Conservation (phyloP, 2,797 vertebrate genomes). For the Okamejei kenojei region DNA sequence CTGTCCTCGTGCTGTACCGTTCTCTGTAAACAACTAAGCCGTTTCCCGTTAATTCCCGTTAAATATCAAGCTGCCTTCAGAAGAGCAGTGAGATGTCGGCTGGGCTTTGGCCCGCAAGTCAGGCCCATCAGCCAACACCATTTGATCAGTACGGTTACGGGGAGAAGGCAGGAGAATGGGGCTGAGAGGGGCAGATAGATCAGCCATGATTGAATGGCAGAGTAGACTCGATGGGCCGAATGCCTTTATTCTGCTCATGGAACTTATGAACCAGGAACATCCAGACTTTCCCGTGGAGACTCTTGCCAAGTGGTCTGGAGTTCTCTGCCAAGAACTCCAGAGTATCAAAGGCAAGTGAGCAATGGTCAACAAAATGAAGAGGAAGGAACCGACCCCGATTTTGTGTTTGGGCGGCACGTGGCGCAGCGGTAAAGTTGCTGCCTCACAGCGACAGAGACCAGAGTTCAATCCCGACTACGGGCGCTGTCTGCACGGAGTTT, state of each 20-base stretch:
- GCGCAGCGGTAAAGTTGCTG: too few species aligned
- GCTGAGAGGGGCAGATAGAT: too few species aligned
- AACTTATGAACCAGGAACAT: neutral
- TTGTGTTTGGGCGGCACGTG: neutral
- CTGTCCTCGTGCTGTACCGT: too few species aligned
- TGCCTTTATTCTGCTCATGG: neutral
- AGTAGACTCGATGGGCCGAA: too few species aligned
- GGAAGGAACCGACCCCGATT: neutral
- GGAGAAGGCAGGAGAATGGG: too few species aligned
- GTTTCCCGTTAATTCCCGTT: neutral
- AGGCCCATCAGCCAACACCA: neutral
- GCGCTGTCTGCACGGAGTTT: too few species aligned
- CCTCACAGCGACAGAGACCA: too few species aligned
- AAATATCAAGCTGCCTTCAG: neutral
- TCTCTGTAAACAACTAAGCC: neutral
- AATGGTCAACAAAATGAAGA: neutral
- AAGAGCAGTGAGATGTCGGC: neutral
- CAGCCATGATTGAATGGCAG: too few species aligned
- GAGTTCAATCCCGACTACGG: too few species aligned
- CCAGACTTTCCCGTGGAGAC: neutral
- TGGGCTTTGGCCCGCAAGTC: neutral
- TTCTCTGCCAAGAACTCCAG: neutral
- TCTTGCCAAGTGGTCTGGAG: too few species aligned
- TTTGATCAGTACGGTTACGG: too few species aligned
- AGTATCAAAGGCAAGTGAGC: neutral